A percentile compares a stretch with the other conserved stretches of the same genome.
phyloP scores from a whole-genome alignment of 2,797 vertebrate species.

The Silurus lanzhouensis region DNA sequence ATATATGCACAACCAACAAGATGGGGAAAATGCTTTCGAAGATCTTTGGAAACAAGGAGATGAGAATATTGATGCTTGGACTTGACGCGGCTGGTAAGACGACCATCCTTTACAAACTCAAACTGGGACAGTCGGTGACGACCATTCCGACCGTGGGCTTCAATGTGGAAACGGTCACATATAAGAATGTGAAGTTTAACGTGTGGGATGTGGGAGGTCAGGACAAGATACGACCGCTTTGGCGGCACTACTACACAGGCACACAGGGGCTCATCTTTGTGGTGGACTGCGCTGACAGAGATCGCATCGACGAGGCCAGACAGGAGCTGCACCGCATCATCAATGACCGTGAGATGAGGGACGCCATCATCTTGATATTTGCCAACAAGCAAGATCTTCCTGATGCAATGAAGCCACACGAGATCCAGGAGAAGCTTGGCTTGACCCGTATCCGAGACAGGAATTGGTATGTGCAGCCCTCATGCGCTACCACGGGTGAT shows the following conservation, averaged over 20 bases:
- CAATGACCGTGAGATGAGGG: slow-evolving; percentile 98
- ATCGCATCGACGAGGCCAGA: slow-evolving; percentile 94
- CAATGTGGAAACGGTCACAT: slow-evolving; percentile 97
- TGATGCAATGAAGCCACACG: slow-evolving; percentile 98
- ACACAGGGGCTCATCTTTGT: slow-evolving; percentile 98
- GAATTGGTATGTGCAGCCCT: slow-evolving; percentile 99
- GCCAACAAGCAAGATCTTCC: slow-evolving; percentile 99
- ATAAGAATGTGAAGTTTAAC: slow-evolving; percentile 99
- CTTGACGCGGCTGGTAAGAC: slow-evolving; percentile 97
- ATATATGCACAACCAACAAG: slow-evolving; percentile 75
- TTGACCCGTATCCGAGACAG: slow-evolving; percentile 97
- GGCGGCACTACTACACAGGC: slow-evolving; percentile 99
- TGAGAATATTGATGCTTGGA: slow-evolving; percentile 99
- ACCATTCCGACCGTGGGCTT: slow-evolving; percentile 98
- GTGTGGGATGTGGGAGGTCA: slow-evolving; percentile 98
- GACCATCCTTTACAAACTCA: slow-evolving; percentile 97
- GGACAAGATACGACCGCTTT: slow-evolving; percentile 96
- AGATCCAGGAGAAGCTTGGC: slow-evolving; percentile 99
- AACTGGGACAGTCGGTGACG: slow-evolving; percentile 98
- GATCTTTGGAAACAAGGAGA: slow-evolving; percentile 99
- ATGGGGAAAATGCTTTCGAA: slow-evolving; percentile 99
- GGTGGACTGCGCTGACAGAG: slow-evolving; percentile 97
- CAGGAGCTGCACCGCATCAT: slow-evolving; percentile 98
- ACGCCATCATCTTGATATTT: slow-evolving; percentile 98
- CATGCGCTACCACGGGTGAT: slow-evolving; percentile 92